Base-by-base conservation (phyloP, 2,888 invertebrate species). In the Colostygia pectinataria region DNA sequence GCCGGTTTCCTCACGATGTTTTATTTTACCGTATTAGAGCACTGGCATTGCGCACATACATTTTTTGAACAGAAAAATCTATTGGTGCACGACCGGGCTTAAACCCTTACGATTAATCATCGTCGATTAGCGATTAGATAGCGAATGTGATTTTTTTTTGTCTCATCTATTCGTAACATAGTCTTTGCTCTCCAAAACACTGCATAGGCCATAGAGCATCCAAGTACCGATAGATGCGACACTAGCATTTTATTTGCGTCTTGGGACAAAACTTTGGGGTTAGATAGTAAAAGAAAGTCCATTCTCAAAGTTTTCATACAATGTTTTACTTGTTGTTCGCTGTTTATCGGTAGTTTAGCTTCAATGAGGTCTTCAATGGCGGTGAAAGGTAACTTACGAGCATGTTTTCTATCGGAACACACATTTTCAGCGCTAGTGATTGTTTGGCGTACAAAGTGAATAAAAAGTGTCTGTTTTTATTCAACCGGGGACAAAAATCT, bases 211-310 rank as follows among this genome's bases (percentile, higher is more conserved):
- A 39, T 41, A 46, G 41, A 46, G 39, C 15, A 39, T 41, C 37
- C 12, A 36, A 41, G 37, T 14, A 29, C 9, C 31, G 41, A 36
- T 54, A 49, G 55, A 59, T 63, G 59, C 50, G 59, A 46, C 57
- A 59, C 63, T 59, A 60, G 61, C 67, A 58, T 61, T 68, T 68
- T 68, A 68, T 63, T 60, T 59, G 51, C 55, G 53, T 55, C 54
- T 15, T 2, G 66, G 57, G 66, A 61, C 43, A 31, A 42, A 63
- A 67, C 56, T 71, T 66, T 31, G 36, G 49, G 56, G 53, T 57
- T 43, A 59, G 66, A 66, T 66, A 33, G 42, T 33, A 66, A 67
- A 66, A 66, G 63, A 65, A 65, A 61, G 53, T 53, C 54, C 50
- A 40, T 48, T 55, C 48, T 42, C 33, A 32, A 68, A 68, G 63